These are phyloP conservation scores for Fregata magnificens DNA, from an alignment of 2,113 vertebrate genomes.

Conservation along the genomic window DNA sequence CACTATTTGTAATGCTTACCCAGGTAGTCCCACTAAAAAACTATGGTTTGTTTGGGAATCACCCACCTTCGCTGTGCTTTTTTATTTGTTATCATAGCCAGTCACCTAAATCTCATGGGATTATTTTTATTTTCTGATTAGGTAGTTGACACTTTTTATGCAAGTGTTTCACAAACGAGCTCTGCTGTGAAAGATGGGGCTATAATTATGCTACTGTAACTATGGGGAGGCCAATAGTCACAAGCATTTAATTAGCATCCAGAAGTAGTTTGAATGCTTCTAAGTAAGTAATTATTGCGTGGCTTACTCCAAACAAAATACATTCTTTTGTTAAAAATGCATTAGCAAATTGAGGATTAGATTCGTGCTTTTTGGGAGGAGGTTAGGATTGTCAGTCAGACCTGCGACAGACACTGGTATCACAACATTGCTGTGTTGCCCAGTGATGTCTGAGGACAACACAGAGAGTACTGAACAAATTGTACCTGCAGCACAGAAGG, in stretches of 20 bases:
- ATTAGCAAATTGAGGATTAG: background rate
- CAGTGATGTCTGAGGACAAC: background rate
- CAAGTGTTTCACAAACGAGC: background rate
- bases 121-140: background rate
- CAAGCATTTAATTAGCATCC: slow-evolving; percentile 21
- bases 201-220: background rate
- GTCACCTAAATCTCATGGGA: background rate
- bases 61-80: background rate
- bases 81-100: background rate
- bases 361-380: background rate
- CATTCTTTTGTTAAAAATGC: background rate
- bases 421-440: background rate
- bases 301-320: background rate
- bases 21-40: background rate
- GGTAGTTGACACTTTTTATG: background rate
- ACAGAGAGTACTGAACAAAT: background rate
- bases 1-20: background rate
- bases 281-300: background rate
- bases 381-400: background rate
- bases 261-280: background rate
- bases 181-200: background rate
- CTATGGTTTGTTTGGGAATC: background rate
- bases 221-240: background rate
- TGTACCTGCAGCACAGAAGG: background rate
- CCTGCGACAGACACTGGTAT: background rate